Conservation (phyloP, 2,797 vertebrate species). For the Helostoma temminkii region DNA sequence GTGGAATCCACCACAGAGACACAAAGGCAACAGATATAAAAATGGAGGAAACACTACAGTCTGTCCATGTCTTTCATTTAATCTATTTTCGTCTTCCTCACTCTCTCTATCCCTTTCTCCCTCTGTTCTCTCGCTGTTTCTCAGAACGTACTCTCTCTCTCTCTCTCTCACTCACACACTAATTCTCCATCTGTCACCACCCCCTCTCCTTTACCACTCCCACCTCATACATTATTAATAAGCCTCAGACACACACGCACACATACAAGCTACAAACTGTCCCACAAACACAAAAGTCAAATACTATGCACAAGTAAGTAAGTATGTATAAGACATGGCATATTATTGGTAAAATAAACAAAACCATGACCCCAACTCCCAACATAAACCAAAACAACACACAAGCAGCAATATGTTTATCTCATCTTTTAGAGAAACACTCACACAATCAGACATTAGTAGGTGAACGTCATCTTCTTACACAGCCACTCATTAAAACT, state of each 20-base stretch:
- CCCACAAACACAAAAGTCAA: conserved; percentile 3
- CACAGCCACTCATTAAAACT: too few relatives aligned
- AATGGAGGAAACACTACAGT: background rate
- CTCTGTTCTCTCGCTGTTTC: conserved; percentile 31
- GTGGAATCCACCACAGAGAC: conserved; percentile 28
- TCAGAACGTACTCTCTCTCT: conserved; percentile 39
- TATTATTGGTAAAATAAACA: background rate
- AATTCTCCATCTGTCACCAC: conserved; percentile 81
- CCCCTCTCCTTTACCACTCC: conserved; percentile 76
- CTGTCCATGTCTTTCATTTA: conserved; percentile 24
- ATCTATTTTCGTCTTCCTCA: conserved; percentile 3
- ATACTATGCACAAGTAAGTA: background rate
- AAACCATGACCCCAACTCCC: background rate
- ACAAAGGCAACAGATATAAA: background rate
- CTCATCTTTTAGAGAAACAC: too few relatives aligned
- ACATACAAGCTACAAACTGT: conserved; percentile 7
- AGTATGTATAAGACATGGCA: background rate
- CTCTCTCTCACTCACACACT: conserved; percentile 52
- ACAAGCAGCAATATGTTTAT: too few relatives aligned
- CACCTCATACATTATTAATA: conserved; percentile 84
- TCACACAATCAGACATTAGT: too few relatives aligned
- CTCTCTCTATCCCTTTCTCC: conserved; percentile 38
- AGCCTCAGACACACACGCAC: conserved; percentile 46
- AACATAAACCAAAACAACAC: too few relatives aligned
- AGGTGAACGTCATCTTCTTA: too few relatives aligned